phyloP scores from a whole-genome alignment of 2,113 vertebrate species.

The Triplophysa tibetana region DNA sequence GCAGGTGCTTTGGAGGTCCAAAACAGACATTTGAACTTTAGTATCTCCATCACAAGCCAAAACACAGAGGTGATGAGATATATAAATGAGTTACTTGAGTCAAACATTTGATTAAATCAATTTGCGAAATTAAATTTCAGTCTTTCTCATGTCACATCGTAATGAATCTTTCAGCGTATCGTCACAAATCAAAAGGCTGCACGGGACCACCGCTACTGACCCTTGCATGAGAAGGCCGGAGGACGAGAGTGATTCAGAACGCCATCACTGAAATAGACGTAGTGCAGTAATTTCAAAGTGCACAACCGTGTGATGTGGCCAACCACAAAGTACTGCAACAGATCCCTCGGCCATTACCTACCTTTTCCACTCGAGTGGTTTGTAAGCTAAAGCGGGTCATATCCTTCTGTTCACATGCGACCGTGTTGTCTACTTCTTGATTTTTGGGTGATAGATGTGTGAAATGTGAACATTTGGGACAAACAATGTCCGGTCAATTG shows the following conservation, averaged over 20 bases:
- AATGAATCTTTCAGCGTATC: conserved; percentile 7
- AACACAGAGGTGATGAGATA: background rate
- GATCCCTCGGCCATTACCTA: conserved; percentile 59
- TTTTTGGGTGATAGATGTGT: conserved; percentile 17
- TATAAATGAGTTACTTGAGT: background rate
- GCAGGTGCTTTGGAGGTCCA: conserved; percentile 27
- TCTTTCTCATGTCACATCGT: background rate
- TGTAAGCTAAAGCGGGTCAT: conserved; percentile 36
- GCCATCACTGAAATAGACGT: conserved; percentile 66
- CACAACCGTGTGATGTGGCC: conserved; percentile 65
- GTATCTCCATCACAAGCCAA: conserved; percentile 24
- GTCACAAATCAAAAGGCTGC: conserved; percentile 12
- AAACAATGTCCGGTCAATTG: too few species aligned
- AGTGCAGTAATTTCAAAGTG: conserved; percentile 56
- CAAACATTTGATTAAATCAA: background rate
- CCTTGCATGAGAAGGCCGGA: conserved; percentile 7
- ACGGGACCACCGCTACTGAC: conserved; percentile 7
- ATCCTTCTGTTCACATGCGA: conserved; percentile 21
- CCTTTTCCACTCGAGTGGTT: conserved; percentile 49
- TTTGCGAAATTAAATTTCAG: background rate
- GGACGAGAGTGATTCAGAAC: conserved; percentile 55
- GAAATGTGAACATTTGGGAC: conserved; percentile 22
- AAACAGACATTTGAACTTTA: conserved; percentile 23
- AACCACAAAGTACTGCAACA: conserved; percentile 66
- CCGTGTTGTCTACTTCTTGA: background rate